These are phyloP conservation scores for Amia ocellicauda DNA, from an alignment of 2,113 vertebrate species.

Conservation along the genomic window DNA sequence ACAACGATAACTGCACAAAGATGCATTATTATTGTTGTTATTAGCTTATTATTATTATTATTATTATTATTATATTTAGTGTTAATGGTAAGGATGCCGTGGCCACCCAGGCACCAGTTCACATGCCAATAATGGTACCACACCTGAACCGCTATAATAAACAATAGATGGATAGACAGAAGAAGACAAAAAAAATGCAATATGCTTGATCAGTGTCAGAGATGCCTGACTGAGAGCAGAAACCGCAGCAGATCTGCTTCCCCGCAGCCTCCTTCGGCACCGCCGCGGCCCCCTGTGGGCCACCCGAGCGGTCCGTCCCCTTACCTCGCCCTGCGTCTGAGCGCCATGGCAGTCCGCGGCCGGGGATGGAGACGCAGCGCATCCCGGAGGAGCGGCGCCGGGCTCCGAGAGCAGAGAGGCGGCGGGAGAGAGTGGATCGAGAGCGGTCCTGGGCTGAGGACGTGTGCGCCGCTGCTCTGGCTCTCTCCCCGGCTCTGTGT, in stretches of 20 bases:
- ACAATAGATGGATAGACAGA: too few relatives aligned
- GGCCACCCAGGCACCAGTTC: too few relatives aligned
- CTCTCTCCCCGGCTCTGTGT: not conserved
- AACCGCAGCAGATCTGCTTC: not conserved
- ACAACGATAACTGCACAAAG: too few relatives aligned
- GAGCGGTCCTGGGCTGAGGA: slow-evolving; percentile 27
- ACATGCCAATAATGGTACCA: too few relatives aligned
- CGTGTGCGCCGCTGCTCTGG: slow-evolving; percentile 3
- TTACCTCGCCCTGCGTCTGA: slow-evolving; percentile 68
- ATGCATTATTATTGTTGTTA: too few relatives aligned
- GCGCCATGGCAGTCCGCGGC: slow-evolving; percentile 57
- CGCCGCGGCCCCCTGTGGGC: not conserved
- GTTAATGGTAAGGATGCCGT: too few relatives aligned
- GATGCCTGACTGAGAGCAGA: not conserved
- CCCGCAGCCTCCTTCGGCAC: not conserved
- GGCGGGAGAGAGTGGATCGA: slow-evolving; percentile 28
- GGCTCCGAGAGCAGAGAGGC: too few relatives aligned
- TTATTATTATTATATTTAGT: too few relatives aligned
- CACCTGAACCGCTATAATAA: too few relatives aligned
- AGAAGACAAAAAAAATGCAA: too few relatives aligned
- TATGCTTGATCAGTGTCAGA: too few relatives aligned
- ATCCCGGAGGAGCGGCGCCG: slow-evolving; percentile 57
- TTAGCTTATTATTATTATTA: too few relatives aligned
- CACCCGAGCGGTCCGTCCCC: slow-evolving; percentile 1
- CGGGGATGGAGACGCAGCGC: slow-evolving; percentile 45